Conservation (phyloP, 2,888 invertebrate genomes). For the Cheilosia soror region DNA sequence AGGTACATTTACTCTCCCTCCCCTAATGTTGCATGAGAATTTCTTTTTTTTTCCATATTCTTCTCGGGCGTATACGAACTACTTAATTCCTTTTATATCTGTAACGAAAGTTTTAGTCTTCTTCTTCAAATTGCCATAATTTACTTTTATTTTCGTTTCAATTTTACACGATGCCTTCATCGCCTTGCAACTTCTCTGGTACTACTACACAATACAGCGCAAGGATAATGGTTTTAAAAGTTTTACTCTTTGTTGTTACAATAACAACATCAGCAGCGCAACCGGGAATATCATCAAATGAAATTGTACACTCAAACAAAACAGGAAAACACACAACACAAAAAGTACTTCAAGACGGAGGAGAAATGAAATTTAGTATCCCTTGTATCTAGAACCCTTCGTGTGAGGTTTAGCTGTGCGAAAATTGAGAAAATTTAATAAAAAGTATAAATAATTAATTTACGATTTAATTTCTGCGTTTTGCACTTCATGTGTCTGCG, state of each 20-base stretch:
- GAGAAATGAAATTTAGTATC: constrained; percentile 18
- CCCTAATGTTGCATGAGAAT: constrained; percentile 27
- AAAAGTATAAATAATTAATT: constrained; percentile 74
- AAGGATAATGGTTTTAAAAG: constrained; percentile 72
- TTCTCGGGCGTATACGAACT: constrained; percentile 33
- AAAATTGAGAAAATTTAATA: constrained; percentile 73
- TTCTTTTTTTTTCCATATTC: constrained; percentile 39
- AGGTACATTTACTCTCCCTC: not conserved
- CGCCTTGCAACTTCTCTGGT: constrained; percentile 27
- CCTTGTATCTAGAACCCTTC: constrained; percentile 19
- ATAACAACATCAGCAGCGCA: constrained; percentile 42
- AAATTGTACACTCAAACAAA: constrained; percentile 62
- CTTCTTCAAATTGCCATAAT: constrained; percentile 74
- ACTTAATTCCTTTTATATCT: constrained; percentile 72
- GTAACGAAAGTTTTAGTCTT: constrained; percentile 69
- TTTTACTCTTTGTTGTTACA: constrained; percentile 67
- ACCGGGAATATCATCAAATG: constrained; percentile 66
- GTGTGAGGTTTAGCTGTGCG: not conserved
- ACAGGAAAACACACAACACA: constrained; percentile 14
- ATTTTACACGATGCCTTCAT: constrained; percentile 64
- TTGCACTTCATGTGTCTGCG: constrained; percentile 46
- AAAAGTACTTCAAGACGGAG: constrained; percentile 14
- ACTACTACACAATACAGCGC: constrained; percentile 23
- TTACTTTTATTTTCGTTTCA: constrained; percentile 76
- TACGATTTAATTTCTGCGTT: constrained; percentile 75